Evolutionary conservation across 2,797 vertebrate genomes (phyloP), one percentile per base, ranked within the genome.

Genomic region (Gambusia yucatana): DNA sequence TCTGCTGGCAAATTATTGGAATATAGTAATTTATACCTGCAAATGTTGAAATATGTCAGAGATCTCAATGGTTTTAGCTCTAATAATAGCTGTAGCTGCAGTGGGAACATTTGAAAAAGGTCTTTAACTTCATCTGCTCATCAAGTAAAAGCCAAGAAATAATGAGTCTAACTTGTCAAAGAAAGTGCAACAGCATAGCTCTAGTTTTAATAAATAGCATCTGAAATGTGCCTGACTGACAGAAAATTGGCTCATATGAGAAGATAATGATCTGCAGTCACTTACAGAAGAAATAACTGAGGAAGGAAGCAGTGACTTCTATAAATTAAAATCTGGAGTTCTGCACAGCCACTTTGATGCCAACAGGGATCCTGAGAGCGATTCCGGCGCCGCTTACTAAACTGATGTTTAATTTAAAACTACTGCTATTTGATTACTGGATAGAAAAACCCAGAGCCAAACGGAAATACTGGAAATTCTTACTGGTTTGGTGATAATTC

Each of bases 401-500:
- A 74, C 39, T 17, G 14, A 55, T 28, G 33, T 70, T 55, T 77
- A 55, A 67, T 43, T 70, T 70, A 43, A 70, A 70, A 44, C 67
- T 70, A 25, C 39, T 44, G 41, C 22, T 70, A n/a, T 70, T 69
- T 70, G 41, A 43, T 70, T 44, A 70, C 41, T n/a, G 9, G 67
- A 8, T 7, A 16, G 67, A 43, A 70, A 70, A 70, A 43, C 17
- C 36, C 17, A 13, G 2, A 22, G 36, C 36, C 22, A 41, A 67
- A 41, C 22, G 3, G 25, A 43, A 43, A 69, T 43, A 11, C 10
- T 13, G 65, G 13, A 69, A 69, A 20, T 13, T 6, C 22, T 70
- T 11, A 41, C 3, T 36, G 33, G 20, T 25, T 67, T 41, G 20
- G 61, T 67, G 10, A 22, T 41, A 39, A 41, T 41, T 67, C 63